Percentiles rank a stretch among this genome's conserved stretches.
These are phyloP conservation scores for Vollenhovia emeryi DNA, from an alignment of 1,140 invertebrate genomes.

Conservation along the genomic window DNA sequence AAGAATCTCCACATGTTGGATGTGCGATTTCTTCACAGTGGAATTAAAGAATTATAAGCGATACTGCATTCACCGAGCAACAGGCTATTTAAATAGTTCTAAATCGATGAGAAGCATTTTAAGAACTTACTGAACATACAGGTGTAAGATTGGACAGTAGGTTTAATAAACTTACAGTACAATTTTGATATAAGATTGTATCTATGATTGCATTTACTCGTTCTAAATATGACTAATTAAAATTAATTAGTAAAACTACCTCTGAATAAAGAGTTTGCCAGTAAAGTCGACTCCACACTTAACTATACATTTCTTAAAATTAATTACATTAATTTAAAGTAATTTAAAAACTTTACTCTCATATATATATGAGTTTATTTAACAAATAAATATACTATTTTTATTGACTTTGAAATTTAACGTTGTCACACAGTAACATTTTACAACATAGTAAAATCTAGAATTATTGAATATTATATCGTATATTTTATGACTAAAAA, in stretches of 20 bases:
- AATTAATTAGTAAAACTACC: too few relatives aligned
- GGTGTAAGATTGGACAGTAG: too few relatives aligned
- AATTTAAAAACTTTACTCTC: neutral
- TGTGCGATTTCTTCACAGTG: conserved; percentile 13
- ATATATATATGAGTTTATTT: too few relatives aligned
- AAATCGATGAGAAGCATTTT: neutral
- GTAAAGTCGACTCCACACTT: too few relatives aligned
- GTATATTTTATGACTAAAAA: neutral
- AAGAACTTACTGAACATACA: neutral
- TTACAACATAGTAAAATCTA: too few relatives aligned
- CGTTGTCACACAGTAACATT: too few relatives aligned
- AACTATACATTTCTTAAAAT: too few relatives aligned
- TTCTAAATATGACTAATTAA: neutral
- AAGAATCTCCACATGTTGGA: conserved; percentile 55
- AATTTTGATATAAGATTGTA: neutral
- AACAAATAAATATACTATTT: neutral
- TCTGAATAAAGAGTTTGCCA: too few relatives aligned
- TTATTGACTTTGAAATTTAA: neutral
- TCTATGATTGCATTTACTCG: neutral
- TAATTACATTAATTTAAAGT: neutral
- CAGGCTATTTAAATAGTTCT: conserved; percentile 32
- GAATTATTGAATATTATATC: too few relatives aligned
- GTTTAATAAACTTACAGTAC: neutral
- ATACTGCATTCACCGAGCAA: conserved; percentile 40
- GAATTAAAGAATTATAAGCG: conserved; percentile 65